Base-by-base conservation (phyloP, 1,140 invertebrate genomes). In the Zaprionus davidi region DNA sequence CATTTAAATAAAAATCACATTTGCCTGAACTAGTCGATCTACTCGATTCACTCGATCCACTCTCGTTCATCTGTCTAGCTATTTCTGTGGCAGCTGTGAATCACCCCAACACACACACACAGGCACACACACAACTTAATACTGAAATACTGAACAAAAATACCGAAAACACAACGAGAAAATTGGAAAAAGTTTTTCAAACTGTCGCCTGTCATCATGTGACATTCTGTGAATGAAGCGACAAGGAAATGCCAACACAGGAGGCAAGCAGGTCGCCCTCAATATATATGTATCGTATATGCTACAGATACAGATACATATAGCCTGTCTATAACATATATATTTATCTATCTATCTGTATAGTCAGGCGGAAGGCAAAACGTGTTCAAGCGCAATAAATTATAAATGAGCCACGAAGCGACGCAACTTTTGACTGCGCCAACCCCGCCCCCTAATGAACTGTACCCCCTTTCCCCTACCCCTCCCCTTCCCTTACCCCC, bases 181-280 rank as follows among this genome's bases (percentile, higher is more conserved):
- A 62, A 76, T 57, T 62, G 67, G 70, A 79, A 63, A 71, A 55
- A 79, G 73, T 51, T 64, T 49, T 44, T 15, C 15, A 51, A 85
- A 62, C 71, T 87, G 82, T 83, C 84, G 79, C 79, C 71, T 86
- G 83, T 86, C 83, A 86, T 83, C 83, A 86, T 86, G 83, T 86
- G 83, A 86, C 83, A 86, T 75, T 70, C 41, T 75, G 22, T 72
- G 72, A 78, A 87, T 62, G 78, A 84, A 78, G 64, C 26, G 68
- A 78, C 82, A 85, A 85, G 78, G 82, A 82, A 86, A 70, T 78
- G 83, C 28, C 70, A 67, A 68, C 65, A 68, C 65, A 71, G 69
- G 63, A 77, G 66, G 22, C 51, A 63, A 59, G 55, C 41, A 76
- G 68, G 73, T 62, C 58, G 72, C 58, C 31, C 71, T 71, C 67